Evolutionary conservation across 2,113 vertebrate genomes (phyloP), one percentile per base, ranked within the genome.

Genomic region (Chloroceryle aenea): DNA sequence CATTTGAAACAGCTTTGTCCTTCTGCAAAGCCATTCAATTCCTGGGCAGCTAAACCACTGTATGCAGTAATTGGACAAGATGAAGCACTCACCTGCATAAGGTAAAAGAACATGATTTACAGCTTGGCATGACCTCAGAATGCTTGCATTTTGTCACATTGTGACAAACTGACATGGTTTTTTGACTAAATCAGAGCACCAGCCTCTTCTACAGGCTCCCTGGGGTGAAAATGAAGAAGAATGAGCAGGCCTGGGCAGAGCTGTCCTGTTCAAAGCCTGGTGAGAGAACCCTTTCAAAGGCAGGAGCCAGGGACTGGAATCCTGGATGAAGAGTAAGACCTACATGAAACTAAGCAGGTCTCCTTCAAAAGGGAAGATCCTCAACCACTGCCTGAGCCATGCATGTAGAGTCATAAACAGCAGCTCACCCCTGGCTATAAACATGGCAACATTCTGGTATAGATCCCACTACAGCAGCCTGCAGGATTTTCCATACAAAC

Each of bases 401-500:
- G 2, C 1, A 0, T 26, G 19, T 5, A 29, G 55, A 50, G 34
- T 10, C 66, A 47, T 21, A 9, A 88, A n/a, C n/a, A 75, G 81
- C 42, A 71, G n/a, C 26, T 48, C 30, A 77, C 36, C 52, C n/a
- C 36, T 63, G n/a, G 16, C 63, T 62, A 11, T 12, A 38, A 81
- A 38, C 29, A 29, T 14, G 29, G 26, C 58, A 48, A 7, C 8
- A 10, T 34, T 34, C 36, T 27, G 16, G 25, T 10, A 72, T 68
- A 69, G 23, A 66, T 58, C 25, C 4, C 26, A 16, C 62, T 30
- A 21, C 14, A 64, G 36, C 13, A 42, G 63, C 11, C 25, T 50
- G 42, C 66, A 80, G 22, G 67, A 22, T 16, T 8, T 58, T 85
- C 64, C 0, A 0, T 18, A 53, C 1, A 3, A 82, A 58, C 30